Evolutionary conservation across 1,140 invertebrate genomes (phyloP).

Genomic region (Pollicipes pollicipes): DNA sequence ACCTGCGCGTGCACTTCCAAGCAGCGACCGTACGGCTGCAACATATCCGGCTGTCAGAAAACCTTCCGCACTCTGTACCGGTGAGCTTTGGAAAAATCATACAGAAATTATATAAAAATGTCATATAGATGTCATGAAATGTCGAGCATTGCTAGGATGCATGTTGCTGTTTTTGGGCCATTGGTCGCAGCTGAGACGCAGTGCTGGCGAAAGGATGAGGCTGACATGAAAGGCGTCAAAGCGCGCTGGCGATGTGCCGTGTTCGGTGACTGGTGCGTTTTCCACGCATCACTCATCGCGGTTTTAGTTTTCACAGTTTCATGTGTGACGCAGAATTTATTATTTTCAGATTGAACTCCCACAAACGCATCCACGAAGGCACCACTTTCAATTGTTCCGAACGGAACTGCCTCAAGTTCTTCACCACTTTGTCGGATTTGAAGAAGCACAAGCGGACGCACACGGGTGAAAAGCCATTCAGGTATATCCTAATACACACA

Average conservation of each 20-base stretch:
- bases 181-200: too few relatives aligned
- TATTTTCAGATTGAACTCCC: constrained; percentile 4
- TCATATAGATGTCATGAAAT: too few relatives aligned
- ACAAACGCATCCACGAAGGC: neutral
- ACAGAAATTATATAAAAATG: too few relatives aligned
- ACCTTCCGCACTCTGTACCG: constrained; percentile 87
- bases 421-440: constrained; percentile 12
- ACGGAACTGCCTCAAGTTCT: neutral
- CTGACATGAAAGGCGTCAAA: too few relatives aligned
- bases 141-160: too few relatives aligned
- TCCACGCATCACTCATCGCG: too few relatives aligned
- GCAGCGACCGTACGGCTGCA: constrained; percentile 46
- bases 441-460: constrained; percentile 17
- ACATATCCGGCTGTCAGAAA: constrained; percentile 52
- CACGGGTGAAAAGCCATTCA: constrained; percentile 18
- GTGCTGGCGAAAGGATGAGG: too few relatives aligned
- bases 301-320: too few relatives aligned
- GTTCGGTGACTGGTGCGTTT: too few relatives aligned
- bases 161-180: constrained; percentile 5
- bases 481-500: too few relatives aligned
- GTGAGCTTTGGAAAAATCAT: constrained; percentile 18
- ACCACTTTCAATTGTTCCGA: neutral
- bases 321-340: too few relatives aligned
- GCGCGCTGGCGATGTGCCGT: too few relatives aligned
- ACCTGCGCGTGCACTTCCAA: constrained; percentile 87